Conservation (phyloP, 2,797 vertebrate genomes). For the Lerista edwardsae region DNA sequence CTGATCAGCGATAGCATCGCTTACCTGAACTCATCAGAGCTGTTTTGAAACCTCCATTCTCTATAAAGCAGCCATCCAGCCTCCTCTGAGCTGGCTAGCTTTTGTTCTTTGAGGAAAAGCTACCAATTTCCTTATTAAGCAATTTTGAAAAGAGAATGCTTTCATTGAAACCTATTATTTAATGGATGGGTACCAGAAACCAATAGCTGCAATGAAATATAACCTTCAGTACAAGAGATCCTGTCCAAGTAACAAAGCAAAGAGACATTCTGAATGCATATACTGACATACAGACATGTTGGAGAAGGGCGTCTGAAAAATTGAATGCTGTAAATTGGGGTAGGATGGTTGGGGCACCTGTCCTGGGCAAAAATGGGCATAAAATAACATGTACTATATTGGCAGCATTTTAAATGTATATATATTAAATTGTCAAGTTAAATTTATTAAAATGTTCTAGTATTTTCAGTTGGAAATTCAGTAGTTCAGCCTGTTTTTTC, state of each 20-base stretch:
- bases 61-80: not conserved
- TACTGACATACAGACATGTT: not conserved
- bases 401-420: not conserved
- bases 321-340: too few species aligned
- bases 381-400: not conserved
- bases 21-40: not conserved
- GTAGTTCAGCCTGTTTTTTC: too few species aligned
- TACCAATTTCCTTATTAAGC: slow-evolving; percentile 67
- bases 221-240: slow-evolving; percentile 55
- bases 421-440: not conserved
- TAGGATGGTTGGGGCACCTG: too few species aligned
- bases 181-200: slow-evolving; percentile 57
- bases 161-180: slow-evolving; percentile 64
- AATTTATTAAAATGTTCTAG: too few species aligned
- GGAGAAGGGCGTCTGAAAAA: not conserved
- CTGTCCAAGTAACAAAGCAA: slow-evolving; percentile 54
- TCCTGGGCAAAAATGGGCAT: not conserved
- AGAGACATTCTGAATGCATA: not conserved
- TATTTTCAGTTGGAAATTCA: too few species aligned
- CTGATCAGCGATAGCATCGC: not conserved
- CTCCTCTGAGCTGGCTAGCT: accelerated
- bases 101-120: slow-evolving; percentile 39
- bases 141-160: slow-evolving; percentile 60
- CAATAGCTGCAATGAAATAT: slow-evolving; percentile 35
- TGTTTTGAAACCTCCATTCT: not conserved